Evolutionary conservation across 2,888 invertebrate species (phyloP).

Genomic region (Tinea trinotella): DNA sequence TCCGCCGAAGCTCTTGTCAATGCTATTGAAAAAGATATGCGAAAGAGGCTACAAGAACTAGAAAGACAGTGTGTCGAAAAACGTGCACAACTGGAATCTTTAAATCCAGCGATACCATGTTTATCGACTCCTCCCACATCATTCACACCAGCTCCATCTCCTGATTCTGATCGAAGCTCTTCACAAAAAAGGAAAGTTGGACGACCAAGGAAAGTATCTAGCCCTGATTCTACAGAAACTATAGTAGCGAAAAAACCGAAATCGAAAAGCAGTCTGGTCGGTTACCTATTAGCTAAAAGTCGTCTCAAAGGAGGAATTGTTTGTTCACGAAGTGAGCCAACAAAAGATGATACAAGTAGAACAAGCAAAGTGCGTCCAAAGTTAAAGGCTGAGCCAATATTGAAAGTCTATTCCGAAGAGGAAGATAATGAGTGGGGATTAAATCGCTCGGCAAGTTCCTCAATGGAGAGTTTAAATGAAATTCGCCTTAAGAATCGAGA

Average conservation of each 20-base stretch:
- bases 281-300: slow-evolving; percentile 77
- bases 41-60: slow-evolving; percentile 83
- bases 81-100: slow-evolving; percentile 83
- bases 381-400: slow-evolving; percentile 79
- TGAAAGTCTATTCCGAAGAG: slow-evolving; percentile 74
- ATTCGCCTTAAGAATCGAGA: slow-evolving; percentile 64
- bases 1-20: slow-evolving; percentile 75
- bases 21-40: slow-evolving; percentile 86
- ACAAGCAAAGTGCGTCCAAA: slow-evolving; percentile 79
- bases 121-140: slow-evolving; percentile 55
- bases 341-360: slow-evolving; percentile 54
- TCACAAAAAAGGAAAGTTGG: slow-evolving; percentile 88
- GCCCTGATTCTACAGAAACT: slow-evolving; percentile 80
- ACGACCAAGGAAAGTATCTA: slow-evolving; percentile 81
- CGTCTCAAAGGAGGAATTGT: slow-evolving; percentile 69
- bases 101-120: slow-evolving; percentile 70
- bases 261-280: slow-evolving; percentile 76
- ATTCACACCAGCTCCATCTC: slow-evolving; percentile 57
- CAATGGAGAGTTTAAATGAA: slow-evolving; percentile 67
- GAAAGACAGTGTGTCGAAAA: slow-evolving; percentile 88
- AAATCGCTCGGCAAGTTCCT: slow-evolving; percentile 65
- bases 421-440: slow-evolving; percentile 60
- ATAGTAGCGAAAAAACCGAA: slow-evolving; percentile 87
- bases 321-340: slow-evolving; percentile 67
- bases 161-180: slow-evolving; percentile 64